Base-by-base conservation (phyloP, 2,113 vertebrate species). In the Acrocephalus arundinaceus region DNA sequence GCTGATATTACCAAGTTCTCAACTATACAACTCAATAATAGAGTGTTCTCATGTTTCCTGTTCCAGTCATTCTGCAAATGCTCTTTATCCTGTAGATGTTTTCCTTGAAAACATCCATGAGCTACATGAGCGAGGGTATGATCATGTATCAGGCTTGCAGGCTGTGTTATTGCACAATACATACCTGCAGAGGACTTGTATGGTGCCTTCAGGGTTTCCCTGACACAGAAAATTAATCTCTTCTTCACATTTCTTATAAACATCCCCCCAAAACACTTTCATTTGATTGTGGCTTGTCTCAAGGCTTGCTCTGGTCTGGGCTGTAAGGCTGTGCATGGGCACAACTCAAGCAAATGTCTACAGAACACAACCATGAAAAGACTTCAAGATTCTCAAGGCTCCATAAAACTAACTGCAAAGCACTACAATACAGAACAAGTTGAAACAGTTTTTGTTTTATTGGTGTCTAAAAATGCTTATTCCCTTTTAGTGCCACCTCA, bases 381-480 rank as follows among this genome's bases (percentile, higher is more conserved):
- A 86, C 35, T 48, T 41, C 67, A 21, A n/a, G 46, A 48, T 79
- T 68, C 91, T 88, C 43, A 57, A 65, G 87, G 75, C 70, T 88
- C 39, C 13, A 5, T 91, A 87, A 85, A 90, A 92, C 62, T 54
- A 35, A 68, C 59, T 7, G 2, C 75, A 80, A 87, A 91, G 22
- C 59, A 59, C 46, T 68, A 72, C 89, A 87, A 72, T 85, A 65
- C 46, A 90, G 93, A 85, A 4, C 57, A 62, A 65, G 45, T 92
- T 54, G 84, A 84, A 95, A 76, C 43, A 63, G 58, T 70, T 93
- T 93, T 61, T 67, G 66, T 55, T 94, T 85, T 90, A 80, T 39
- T 49, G 48, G 30, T 43, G 41, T 74, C 79, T 78, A 54, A 88
- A 84, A 89, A 68, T 66, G 35, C 23, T 88, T 74, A 61, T 66